Base-by-base conservation (phyloP, 2,888 invertebrate genomes). In the Altica lythri region DNA sequence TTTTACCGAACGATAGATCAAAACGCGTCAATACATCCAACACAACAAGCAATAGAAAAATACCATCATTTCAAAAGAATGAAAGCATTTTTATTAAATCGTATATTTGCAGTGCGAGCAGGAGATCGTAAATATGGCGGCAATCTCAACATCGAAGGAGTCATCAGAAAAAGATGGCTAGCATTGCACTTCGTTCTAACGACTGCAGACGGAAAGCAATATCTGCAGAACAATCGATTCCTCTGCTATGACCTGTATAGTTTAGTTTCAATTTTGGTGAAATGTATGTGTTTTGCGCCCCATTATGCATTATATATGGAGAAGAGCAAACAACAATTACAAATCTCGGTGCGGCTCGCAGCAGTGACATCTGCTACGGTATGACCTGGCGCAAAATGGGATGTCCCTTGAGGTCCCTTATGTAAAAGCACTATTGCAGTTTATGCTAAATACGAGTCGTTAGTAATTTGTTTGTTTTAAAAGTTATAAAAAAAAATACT, bases 221-320 rank as follows among this genome's bases (percentile, higher is more conserved):
- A 67, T 66, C 67, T 65, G 67, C 67, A 67, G 67, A 65, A 65
- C 67, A 67, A 67, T 67, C 67, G 67, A 67, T 67, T 62, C 18
- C 38, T 17, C 22, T 37, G 38, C 25, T 34, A 30, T 34, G 46
- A 57, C 45, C 60, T 55, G 56, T 53, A 44, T 51, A n/a, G 52
- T 50, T 54, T 45, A 44, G 48, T 53, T 54, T 62, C 55, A 56
- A 56, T 59, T 64, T 56, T 55, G 54, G 30, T 54, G 60, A 44
- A 51, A 53, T 52, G 59, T 48, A 50, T 45, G 40, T 37, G 37
- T 47, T 55, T 50, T 45, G 50, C 42, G 42, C 44, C 47, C 46
- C 47, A 47, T 49, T 50, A 48, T 54, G 51, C 51, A 57, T 51
- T 37, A 37, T 53, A 50, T 25, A 53, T 45, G 35, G 46, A 32